These are phyloP conservation scores for Mormoops blainvillei DNA, from an alignment of 2,113 vertebrate genomes.

Conservation along the genomic window DNA sequence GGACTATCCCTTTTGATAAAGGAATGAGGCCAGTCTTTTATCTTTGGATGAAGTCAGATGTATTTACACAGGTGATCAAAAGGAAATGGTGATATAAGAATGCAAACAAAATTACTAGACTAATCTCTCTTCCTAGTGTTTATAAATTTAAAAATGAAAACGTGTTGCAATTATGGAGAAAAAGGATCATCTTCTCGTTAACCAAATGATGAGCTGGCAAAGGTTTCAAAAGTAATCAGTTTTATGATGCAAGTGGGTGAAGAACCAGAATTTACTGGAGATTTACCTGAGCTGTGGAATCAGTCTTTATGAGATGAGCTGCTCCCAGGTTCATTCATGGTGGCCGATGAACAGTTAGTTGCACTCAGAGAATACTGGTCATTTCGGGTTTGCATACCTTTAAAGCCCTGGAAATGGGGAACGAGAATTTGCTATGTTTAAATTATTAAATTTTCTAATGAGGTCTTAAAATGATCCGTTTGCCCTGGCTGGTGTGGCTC, in stretches of 20 bases:
- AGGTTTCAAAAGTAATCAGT: not conserved
- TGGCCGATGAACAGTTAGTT: not conserved
- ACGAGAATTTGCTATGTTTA: not conserved
- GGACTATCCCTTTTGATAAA: not conserved
- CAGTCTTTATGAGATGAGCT: not conserved
- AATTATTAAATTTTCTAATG: not conserved
- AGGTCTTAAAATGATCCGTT: too few relatives aligned
- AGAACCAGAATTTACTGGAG: not conserved
- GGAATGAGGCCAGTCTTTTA: not conserved
- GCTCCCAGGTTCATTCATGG: not conserved
- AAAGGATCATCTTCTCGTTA: not conserved
- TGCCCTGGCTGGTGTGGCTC: too few relatives aligned
- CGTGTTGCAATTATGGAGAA: not conserved
- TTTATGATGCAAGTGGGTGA: not conserved
- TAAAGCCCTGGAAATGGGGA: not conserved
- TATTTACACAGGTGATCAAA: not conserved
- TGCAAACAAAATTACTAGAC: rapidly evolving
- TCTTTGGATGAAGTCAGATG: not conserved
- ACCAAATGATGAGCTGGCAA: not conserved
- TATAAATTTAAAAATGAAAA: not conserved
- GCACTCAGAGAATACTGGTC: rapidly evolving
- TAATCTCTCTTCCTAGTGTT: not conserved
- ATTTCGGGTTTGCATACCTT: not conserved
- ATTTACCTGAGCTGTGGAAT: not conserved
- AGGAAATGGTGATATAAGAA: not conserved